Conservation (phyloP, 64 coral and sea anemone species). For the Trachythela sp. region DNA sequence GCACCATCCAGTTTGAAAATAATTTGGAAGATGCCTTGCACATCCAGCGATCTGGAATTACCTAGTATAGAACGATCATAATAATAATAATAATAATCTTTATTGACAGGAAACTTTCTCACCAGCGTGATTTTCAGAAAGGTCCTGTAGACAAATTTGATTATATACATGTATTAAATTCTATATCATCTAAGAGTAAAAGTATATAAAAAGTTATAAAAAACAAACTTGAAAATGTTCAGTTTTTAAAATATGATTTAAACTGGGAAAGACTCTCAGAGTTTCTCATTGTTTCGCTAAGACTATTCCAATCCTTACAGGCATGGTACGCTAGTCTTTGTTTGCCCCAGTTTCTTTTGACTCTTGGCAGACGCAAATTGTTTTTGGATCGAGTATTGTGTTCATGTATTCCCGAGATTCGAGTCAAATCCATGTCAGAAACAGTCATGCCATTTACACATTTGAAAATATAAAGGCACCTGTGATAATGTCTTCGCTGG, state of each 20-base stretch:
- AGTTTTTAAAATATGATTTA: constrained; percentile 15
- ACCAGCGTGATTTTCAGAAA: constrained; percentile 40
- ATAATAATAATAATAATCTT: too few species aligned
- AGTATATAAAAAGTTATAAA: neutral
- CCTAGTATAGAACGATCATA: too few species aligned
- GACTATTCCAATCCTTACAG: constrained; percentile 13
- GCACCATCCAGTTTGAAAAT: too few species aligned
- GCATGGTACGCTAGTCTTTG: neutral
- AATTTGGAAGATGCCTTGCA: too few species aligned
- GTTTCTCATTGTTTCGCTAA: neutral
- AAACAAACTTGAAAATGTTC: neutral
- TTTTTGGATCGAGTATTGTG: constrained; percentile 19
- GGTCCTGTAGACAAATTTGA: constrained; percentile 23
- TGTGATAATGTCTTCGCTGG: too few species aligned
- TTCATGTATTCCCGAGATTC: too few species aligned
- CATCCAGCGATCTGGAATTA: too few species aligned
- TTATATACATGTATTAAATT: neutral
- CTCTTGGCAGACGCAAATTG: constrained; percentile 13
- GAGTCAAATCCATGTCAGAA: too few species aligned
- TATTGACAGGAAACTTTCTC: constrained; percentile 23
- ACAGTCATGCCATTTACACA: neutral
- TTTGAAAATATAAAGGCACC: too few species aligned
- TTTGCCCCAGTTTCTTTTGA: constrained; percentile 25
- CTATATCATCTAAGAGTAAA: neutral
- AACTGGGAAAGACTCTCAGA: neutral